A percentile compares a stretch with the other conserved stretches of the same genome.
phyloP scores from a whole-genome alignment of 2,888 invertebrate species.

The Gasteruption jaculator region DNA sequence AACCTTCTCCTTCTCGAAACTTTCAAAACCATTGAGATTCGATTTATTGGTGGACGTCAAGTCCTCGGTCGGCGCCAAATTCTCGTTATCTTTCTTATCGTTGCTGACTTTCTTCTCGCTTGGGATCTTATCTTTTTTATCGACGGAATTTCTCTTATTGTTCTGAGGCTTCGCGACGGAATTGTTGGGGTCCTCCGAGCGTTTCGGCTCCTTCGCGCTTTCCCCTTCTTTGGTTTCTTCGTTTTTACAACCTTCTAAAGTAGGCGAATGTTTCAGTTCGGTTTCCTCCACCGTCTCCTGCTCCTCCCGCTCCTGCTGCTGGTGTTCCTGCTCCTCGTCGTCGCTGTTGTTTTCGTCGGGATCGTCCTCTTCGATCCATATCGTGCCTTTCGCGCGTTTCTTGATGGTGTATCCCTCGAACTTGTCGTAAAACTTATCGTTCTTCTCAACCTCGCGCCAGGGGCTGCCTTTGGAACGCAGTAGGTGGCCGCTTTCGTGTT shows the following conservation, averaged over 20 bases:
- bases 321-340: conserved; percentile 23
- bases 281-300: too few species aligned
- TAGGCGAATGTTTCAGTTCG: too few species aligned
- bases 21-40: too few species aligned
- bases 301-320: conserved; percentile 16
- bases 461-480: conserved; percentile 46
- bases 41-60: too few species aligned
- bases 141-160: conserved; percentile 30
- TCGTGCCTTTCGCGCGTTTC: conserved; percentile 48
- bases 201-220: conserved; percentile 44
- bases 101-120: conserved; percentile 12
- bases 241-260: conserved; percentile 7
- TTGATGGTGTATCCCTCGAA: conserved; percentile 46
- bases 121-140: conserved; percentile 6
- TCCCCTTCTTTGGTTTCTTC: conserved; percentile 10
- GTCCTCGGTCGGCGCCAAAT: too few species aligned
- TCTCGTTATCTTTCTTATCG: conserved; percentile 1
- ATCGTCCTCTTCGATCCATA: conserved; percentile 47
- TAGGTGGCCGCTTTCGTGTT: conserved; percentile 47
- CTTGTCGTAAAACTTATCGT: conserved; percentile 42
- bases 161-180: conserved; percentile 37
- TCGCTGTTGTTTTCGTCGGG: conserved; percentile 32
- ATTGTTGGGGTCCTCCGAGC: conserved; percentile 26
- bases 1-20: too few species aligned
- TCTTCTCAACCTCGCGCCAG: conserved; percentile 42